Base-by-base conservation (phyloP, 2,888 invertebrate genomes). In the Schrankia costaestrigalis region DNA sequence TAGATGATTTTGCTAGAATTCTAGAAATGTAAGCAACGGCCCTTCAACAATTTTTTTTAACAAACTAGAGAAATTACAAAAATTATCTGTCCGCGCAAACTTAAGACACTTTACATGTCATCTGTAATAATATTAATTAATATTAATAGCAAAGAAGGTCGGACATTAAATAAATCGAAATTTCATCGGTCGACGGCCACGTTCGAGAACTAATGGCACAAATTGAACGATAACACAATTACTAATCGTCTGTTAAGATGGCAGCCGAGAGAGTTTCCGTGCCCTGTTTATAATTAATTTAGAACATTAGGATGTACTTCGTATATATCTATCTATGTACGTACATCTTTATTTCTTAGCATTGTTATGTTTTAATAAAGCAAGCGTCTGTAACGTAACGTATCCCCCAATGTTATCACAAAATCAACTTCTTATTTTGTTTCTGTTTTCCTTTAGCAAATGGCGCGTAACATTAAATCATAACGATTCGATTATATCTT, bases 161-260 rank as follows among this genome's bases (percentile, higher is more conserved):
- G 35, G 38, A 40, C 42, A 35, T 31, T 44, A 58, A 49, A 58
- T 55, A 58, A 52, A 56, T 58, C 46, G 56, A 41, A 56, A 49
- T 46, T 51, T 56, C 11, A 49, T 59, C 44, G 35, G 44, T 31
- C 41, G 35, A 38, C 45, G 38, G 40, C 42, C 35, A 41, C 26
- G 45, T 38, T 34, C 40, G 27, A 31, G 35, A 44, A 41, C 35
- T 56, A 49, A 56, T 56, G 46, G 51, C 46, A 33, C 50, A 63
- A 67, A 64, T 67, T 63, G 48, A 65, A 66, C 49, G 57, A 66
- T 62, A 66, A 63, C 52, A 64, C 48, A 53, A 61, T 66, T 58
- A 63, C 48, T 56, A 51, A 67, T 56, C 50, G 53, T 40, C 38
- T 46, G 45, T 47, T 45, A 56, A 61, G 58, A 64, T 52, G 56